A percentile compares a stretch with the other conserved stretches of the same genome.
Evolutionary conservation across 2,797 vertebrate genomes (phyloP).

Genomic region (Hippocampus kuda): DNA sequence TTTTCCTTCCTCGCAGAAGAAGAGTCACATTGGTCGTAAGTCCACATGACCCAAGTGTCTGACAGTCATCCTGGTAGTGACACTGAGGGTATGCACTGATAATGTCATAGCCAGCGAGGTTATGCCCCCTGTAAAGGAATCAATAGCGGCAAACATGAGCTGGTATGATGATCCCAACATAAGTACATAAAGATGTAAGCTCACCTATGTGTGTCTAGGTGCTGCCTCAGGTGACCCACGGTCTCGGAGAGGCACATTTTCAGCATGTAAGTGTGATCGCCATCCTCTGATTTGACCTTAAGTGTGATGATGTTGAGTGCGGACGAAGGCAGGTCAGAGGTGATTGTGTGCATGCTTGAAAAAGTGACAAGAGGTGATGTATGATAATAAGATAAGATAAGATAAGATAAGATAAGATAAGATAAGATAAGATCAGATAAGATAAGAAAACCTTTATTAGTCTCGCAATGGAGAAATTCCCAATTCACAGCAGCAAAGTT

Average conservation of each 20-base stretch:
- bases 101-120: constrained; percentile 72
- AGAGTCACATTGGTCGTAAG: constrained; percentile 66
- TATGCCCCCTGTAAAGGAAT: not conserved
- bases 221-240: constrained; percentile 70
- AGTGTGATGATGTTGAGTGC: constrained; percentile 50
- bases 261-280: constrained; percentile 66
- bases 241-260: constrained; percentile 76
- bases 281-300: constrained; percentile 78
- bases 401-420: too few relatives aligned
- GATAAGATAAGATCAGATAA: too few relatives aligned
- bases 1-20: constrained; percentile 53
- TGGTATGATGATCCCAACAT: not conserved
- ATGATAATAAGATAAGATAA: too few relatives aligned
- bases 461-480: too few relatives aligned
- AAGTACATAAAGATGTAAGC: not conserved
- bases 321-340: not conserved
- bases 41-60: constrained; percentile 70
- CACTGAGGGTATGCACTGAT: constrained; percentile 71
- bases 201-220: constrained; percentile 74
- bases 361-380: not conserved
- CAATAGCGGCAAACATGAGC: not conserved
- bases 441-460: too few relatives aligned
- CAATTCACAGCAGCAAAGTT: too few relatives aligned
- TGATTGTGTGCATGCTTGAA: constrained; percentile 30
- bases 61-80: constrained; percentile 60